Base-by-base conservation (phyloP, 92 coral and sea anemone genomes). In the Chrysogorgia sp. region DNA sequence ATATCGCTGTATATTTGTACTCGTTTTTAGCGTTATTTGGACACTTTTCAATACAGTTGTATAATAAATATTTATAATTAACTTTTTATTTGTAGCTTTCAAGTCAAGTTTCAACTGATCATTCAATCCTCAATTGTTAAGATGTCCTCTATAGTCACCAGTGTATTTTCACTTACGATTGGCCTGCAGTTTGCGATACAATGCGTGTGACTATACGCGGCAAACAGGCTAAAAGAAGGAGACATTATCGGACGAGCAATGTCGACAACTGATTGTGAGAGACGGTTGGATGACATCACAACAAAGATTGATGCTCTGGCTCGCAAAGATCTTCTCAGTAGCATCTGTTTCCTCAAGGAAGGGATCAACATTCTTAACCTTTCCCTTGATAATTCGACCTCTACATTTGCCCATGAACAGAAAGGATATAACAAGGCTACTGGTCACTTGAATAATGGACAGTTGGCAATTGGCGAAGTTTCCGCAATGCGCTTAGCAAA, bases 191-290 rank as follows among this genome's bases (percentile, higher is more conserved):
- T n/a, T 87, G 0, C 68, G 69, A 20, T 64, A 20, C 0, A 87
- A 87, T 55, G 82, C 84, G 35, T 62, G 90, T 3, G 82, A 87
- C 79, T 8, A 28, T 37, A n/a, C n/a, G 67, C 82, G 7, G 88
- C 84, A 3, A 59, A 64, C 0, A n/a, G 22, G 40, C 35, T 67
- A 17, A 25, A 40, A 6, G 28, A 29, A 37, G 56, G 56, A 10
- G 50, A 31, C 30, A n/a, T 68, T 58, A 14, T 10, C 55, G 13
- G 74, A 25, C 55, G 52, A n/a, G 22, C 19, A 9, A 28, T 13
- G 32, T 61, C 67, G 67, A n/a, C 17, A 61, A 37, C 17, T 61
- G 24, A 31, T 61, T 40, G 67, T 61, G 28, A 61, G 67, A 24
- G 40, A 61, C n/a, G n/a, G n/a, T 10, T 61, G 41, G 30, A 30